Evolutionary conservation across 2,888 invertebrate species (phyloP), one percentile per base, ranked within the genome.

Genomic region (Aporophyla lueneburgensis): DNA sequence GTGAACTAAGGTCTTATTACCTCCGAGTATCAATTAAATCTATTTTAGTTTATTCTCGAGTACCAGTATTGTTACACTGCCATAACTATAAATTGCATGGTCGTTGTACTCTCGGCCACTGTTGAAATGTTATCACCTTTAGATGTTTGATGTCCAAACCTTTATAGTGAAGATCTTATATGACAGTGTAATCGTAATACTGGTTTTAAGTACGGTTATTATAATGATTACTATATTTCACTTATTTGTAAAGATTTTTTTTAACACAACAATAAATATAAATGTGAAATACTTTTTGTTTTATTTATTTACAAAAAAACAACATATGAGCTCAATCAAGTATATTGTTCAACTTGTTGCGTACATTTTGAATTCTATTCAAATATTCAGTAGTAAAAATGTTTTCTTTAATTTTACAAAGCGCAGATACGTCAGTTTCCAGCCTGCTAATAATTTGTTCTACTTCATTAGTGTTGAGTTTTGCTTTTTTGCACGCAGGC

Each of bases 211-310:
- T 94, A 95, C 91, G 93, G 93, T 95, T 95, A 96, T 94, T 92
- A 94, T 93, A 94, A 95, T 92, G 90, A 94, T 94, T 94, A 95
- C 93, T 94, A 93, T 95, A 94, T 95, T 95, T 96, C 96, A 96
- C 96, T 95, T 95, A 96, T 94, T 95, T 96, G 96, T 96, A 96
- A 95, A 96, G 94, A 93, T 94, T 95, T 96, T 95, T 83, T 96
- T 96, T 96, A 96, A 96, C 95, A 96, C 96, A 96, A 95, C 95
- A 96, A 95, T 96, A 96, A 96, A 96, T 95, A 95, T 96, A 95
- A 96, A 95, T 96, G 96, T 96, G 96, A 95, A 95, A 95, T 94
- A 94, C 84, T 56, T 87, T 89, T 93, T 89, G 93, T 96, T 96
- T 96, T 91, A 92, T 92, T 92, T 89, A n/a, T 33, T 72, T 61